These are phyloP conservation scores for Parochlus steinenii DNA, from an alignment of 2,888 invertebrate species.

Conservation along the genomic window DNA sequence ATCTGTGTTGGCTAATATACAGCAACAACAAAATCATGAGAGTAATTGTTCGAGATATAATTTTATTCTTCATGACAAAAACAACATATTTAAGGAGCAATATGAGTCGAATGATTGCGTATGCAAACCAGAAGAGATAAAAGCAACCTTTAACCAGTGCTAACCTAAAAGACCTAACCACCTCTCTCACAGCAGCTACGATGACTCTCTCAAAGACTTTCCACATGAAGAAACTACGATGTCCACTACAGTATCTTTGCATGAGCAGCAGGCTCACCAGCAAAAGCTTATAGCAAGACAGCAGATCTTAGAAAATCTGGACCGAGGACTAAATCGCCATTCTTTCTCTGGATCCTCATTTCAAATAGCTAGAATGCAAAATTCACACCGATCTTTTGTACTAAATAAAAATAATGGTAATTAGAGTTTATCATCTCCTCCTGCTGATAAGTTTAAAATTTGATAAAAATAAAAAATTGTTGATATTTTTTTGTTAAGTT, in stretches of 20 bases:
- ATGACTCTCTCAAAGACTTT: slow-evolving; percentile 10
- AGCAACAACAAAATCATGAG: slow-evolving; percentile 30
- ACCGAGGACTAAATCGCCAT: slow-evolving; percentile 7
- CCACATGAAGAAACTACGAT: slow-evolving; percentile 4
- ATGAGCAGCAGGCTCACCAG: background rate
- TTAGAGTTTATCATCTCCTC: too few relatives aligned
- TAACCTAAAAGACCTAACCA: too few relatives aligned
- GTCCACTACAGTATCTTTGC: background rate
- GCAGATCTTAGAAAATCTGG: slow-evolving; percentile 2
- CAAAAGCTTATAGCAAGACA: too few relatives aligned
- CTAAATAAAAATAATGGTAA: too few relatives aligned
- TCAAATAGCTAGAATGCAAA: too few relatives aligned
- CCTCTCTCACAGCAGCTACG: slow-evolving; percentile 9
- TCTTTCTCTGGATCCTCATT: slow-evolving; percentile 10
- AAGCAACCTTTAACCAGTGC: too few relatives aligned
- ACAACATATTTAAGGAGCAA: slow-evolving; percentile 20
- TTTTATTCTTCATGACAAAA: slow-evolving; percentile 30
- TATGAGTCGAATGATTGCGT: slow-evolving; percentile 5
- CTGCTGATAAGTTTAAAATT: too few relatives aligned
- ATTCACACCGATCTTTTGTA: too few relatives aligned
- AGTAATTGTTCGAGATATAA: slow-evolving; percentile 36
- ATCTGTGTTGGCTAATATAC: slow-evolving; percentile 26
- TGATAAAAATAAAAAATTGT: too few relatives aligned
- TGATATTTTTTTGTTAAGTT: too few relatives aligned
- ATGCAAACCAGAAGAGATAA: too few relatives aligned